Conservation (phyloP, 2,113 vertebrate genomes). For the Paralichthys olivaceus region DNA sequence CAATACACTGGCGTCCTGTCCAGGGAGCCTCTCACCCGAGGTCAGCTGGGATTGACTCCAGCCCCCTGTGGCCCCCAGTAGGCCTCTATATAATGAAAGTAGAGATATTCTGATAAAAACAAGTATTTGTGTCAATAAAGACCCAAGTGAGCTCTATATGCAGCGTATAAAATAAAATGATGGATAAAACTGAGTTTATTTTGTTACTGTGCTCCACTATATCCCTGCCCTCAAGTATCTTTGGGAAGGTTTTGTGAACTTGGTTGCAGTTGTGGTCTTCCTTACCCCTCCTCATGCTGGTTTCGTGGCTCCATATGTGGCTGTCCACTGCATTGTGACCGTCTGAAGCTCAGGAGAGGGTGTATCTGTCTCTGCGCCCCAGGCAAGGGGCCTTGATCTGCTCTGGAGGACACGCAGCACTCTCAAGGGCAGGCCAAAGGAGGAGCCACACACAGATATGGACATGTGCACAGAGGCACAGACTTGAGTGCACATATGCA, state of each 20-base stretch:
- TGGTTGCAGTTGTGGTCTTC: background rate
- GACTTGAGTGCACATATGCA: constrained; percentile 6
- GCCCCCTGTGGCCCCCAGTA: too few species aligned
- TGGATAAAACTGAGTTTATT: constrained; percentile 7
- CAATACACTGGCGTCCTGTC: too few species aligned
- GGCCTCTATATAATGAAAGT: background rate
- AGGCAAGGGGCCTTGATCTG: constrained; percentile 68
- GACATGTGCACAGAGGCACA: background rate
- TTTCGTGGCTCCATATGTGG: constrained; percentile 61
- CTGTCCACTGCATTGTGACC: constrained; percentile 68
- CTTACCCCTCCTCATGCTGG: constrained; percentile 13
- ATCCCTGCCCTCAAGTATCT: constrained; percentile 30
- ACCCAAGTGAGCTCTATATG: background rate
- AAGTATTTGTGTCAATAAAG: constrained; percentile 28
- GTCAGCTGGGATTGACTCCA: too few species aligned
- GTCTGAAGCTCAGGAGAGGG: constrained; percentile 61
- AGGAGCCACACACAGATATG: constrained; percentile 20
- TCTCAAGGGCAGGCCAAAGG: constrained; percentile 65
- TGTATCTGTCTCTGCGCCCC: constrained; percentile 64
- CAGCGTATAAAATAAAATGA: constrained; percentile 18
- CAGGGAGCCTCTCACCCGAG: too few species aligned
- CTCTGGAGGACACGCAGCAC: constrained; percentile 65
- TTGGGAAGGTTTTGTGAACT: constrained; percentile 25
- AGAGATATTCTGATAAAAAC: constrained; percentile 36
- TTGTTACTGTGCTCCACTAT: background rate